phyloP scores from a whole-genome alignment of 2,113 vertebrate species.

The Oncorhynchus keta region DNA sequence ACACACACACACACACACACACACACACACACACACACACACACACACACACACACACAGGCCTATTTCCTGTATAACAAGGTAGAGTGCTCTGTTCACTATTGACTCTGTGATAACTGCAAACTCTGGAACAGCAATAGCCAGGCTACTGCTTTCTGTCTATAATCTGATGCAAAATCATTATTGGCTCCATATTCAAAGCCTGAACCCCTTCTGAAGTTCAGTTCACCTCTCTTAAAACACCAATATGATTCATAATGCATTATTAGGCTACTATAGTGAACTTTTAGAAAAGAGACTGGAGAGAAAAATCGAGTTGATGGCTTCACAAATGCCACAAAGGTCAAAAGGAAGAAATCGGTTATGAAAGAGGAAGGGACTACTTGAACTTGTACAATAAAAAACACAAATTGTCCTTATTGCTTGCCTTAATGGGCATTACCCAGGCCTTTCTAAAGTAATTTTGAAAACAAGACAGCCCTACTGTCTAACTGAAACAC shows the following conservation, averaged over 20 bases:
- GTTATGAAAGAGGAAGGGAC: too few species aligned
- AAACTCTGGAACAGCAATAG: slow-evolving; percentile 52
- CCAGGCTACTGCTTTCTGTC: slow-evolving; percentile 80
- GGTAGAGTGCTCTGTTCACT: slow-evolving; percentile 68
- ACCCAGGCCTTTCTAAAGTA: slow-evolving; percentile 33
- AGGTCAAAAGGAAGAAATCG: slow-evolving; percentile 15
- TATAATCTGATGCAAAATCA: slow-evolving; percentile 63
- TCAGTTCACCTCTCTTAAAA: too few species aligned
- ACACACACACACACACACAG: not conserved
- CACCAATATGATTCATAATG: too few species aligned
- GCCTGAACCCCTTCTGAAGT: too few species aligned
- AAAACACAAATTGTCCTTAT: too few species aligned
- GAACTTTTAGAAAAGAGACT: too few species aligned
- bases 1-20: slow-evolving; percentile 46
- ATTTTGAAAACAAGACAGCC: slow-evolving; percentile 4
- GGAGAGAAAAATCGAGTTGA: not conserved
- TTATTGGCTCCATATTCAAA: slow-evolving; percentile 29
- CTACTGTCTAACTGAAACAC: slow-evolving; percentile 71
- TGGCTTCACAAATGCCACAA: slow-evolving; percentile 10
- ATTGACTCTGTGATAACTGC: slow-evolving; percentile 76
- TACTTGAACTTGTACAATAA: too few species aligned
- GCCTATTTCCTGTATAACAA: slow-evolving; percentile 70
- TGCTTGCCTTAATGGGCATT: slow-evolving; percentile 13
- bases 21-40: slow-evolving; percentile 46
- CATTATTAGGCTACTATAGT: not conserved